Conservation (phyloP, 2,113 vertebrate genomes). For the Paradisaea rubra region DNA sequence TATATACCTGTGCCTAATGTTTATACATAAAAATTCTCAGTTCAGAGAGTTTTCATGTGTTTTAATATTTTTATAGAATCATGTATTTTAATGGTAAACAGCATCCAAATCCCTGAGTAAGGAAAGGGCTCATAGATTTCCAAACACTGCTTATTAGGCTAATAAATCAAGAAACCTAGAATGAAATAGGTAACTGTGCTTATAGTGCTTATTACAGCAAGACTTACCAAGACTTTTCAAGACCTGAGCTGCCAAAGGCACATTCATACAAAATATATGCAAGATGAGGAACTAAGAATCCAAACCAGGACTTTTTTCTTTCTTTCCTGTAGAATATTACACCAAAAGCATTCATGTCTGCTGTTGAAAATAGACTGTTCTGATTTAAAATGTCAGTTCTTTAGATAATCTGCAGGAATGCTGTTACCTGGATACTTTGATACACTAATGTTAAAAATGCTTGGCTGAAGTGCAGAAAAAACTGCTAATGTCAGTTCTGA, state of each 20-base stretch:
- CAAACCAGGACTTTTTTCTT: not conserved
- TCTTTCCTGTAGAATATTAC: not conserved
- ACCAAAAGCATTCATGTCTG: not conserved
- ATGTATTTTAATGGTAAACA: not conserved
- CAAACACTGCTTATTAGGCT: not conserved
- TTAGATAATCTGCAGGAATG: not conserved
- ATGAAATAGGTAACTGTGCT: not conserved
- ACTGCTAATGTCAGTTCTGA: not conserved
- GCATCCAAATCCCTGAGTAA: not conserved
- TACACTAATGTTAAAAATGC: not conserved
- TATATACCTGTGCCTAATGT: not conserved
- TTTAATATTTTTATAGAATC: not conserved
- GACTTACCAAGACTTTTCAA: not conserved
- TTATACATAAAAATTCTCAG: not conserved
- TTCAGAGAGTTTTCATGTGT: not conserved
- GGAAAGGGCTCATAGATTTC: slow-evolving; percentile 10
- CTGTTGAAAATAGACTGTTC: not conserved
- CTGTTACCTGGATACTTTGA: not conserved
- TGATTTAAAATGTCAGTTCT: not conserved
- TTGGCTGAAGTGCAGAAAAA: not conserved
- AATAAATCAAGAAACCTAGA: slow-evolving; percentile 28
- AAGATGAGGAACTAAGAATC: not conserved
- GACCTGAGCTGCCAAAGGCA: not conserved
- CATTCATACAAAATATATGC: not conserved
- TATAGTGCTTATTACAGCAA: not conserved